Percentiles rank a stretch among this genome's conserved stretches.
These are phyloP conservation scores for Gasterosteus nipponicus DNA, from an alignment of 2,113 vertebrate genomes.

Conservation along the genomic window DNA sequence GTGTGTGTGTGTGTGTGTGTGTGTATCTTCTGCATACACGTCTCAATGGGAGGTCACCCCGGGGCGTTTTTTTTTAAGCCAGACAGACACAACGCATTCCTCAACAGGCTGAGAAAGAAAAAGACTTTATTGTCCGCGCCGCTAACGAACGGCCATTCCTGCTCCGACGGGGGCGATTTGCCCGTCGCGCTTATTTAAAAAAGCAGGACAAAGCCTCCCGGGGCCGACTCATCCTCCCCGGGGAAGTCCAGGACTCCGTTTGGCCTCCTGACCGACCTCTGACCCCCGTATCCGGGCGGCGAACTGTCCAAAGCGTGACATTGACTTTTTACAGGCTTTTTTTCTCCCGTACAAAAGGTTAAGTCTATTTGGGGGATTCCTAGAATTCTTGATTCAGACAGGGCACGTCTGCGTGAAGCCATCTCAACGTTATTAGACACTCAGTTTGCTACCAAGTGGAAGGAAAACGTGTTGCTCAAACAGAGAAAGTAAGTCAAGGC, in stretches of 20 bases:
- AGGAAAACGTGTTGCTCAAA: background rate
- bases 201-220: conserved; percentile 37
- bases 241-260: conserved; percentile 22
- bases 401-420: too few relatives aligned
- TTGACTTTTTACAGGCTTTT: conserved; percentile 8
- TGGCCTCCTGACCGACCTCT: conserved; percentile 38
- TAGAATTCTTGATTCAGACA: too few relatives aligned
- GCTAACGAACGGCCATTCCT: background rate
- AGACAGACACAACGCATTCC: conserved; percentile 64
- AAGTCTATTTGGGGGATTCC: background rate
- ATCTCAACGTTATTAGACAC: too few relatives aligned
- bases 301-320: conserved; percentile 26
- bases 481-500: background rate
- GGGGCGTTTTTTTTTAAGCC: conserved; percentile 28
- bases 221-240: conserved; percentile 16
- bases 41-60: conserved; percentile 46
- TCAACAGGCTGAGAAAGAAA: conserved; percentile 30
- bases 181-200: conserved; percentile 27
- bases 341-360: background rate
- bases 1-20: conserved; percentile 11
- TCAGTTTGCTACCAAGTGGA: too few relatives aligned
- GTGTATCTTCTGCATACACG: conserved; percentile 11
- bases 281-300: background rate
- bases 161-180: background rate
- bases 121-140: conserved; percentile 44